Evolutionary conservation across 2,797 vertebrate genomes (phyloP).

Genomic region (Arremon aurantiirostris): DNA sequence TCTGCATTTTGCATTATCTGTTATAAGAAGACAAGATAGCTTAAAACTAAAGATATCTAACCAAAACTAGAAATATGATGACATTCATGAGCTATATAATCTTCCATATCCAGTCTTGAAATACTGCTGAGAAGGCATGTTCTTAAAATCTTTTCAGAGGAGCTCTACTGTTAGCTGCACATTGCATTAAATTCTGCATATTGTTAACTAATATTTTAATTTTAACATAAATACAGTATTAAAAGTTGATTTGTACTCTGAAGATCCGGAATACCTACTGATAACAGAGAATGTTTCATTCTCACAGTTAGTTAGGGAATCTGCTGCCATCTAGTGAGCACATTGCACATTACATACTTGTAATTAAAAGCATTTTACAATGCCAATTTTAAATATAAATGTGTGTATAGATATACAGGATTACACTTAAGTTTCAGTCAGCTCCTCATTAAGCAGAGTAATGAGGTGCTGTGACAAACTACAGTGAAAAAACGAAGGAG

Average conservation of each 20-base stretch:
- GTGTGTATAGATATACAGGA: not conserved
- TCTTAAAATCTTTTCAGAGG: not conserved
- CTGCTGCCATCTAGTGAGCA: constrained; percentile 69
- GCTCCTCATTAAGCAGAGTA: not conserved
- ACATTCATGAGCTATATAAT: not conserved
- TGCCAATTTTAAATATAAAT: not conserved
- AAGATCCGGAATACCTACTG: not conserved
- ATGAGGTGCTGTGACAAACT: not conserved
- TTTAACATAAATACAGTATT: not conserved
- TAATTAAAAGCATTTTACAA: not conserved
- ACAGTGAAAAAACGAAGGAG: not conserved
- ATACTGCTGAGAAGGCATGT: not conserved
- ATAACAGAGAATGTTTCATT: not conserved
- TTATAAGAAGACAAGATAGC: not conserved
- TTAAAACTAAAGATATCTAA: not conserved
- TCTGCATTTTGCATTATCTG: not conserved
- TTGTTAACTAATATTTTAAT: not conserved
- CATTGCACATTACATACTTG: not conserved
- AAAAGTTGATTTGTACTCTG: not conserved
- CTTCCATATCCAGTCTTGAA: not conserved
- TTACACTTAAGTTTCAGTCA: not conserved
- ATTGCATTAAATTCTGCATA: not conserved
- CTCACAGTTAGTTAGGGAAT: constrained; percentile 1
- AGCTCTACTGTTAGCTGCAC: not conserved
- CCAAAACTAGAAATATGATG: not conserved